These are phyloP conservation scores for Benitochromis conjunctus DNA, from an alignment of 2,113 vertebrate genomes.

Conservation along the genomic window DNA sequence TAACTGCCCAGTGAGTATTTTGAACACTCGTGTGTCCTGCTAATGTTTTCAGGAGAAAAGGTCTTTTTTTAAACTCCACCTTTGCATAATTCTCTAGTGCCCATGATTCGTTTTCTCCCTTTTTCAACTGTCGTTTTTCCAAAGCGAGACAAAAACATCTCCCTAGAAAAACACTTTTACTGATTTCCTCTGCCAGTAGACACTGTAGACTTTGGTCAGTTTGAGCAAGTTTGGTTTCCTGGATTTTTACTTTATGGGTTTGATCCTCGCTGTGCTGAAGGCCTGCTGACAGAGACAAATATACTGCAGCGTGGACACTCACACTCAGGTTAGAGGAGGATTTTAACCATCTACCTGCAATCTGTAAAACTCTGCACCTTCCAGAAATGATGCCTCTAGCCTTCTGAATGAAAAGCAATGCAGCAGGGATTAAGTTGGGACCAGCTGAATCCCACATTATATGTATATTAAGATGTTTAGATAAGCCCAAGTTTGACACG, in stretches of 20 bases:
- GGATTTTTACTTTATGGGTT: constrained; percentile 14
- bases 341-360: not conserved
- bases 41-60: not conserved
- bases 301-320: not conserved
- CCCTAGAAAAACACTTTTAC: not conserved
- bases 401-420: not conserved
- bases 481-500: not conserved
- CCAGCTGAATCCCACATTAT: not conserved
- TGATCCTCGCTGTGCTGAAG: constrained; percentile 15
- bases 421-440: not conserved
- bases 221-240: constrained; percentile 24
- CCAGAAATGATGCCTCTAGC: not conserved
- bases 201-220: not conserved
- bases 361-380: not conserved
- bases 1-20: not conserved
- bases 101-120: not conserved
- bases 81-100: not conserved
- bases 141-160: not conserved
- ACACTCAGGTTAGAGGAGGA: not conserved
- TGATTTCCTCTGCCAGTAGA: not conserved
- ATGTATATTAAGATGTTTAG: not conserved
- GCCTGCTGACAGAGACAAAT: constrained; percentile 31
- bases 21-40: not conserved
- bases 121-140: not conserved
- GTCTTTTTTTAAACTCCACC: not conserved